Evolutionary conservation across 2,888 invertebrate genomes (phyloP), one percentile per base, ranked within the genome.

Genomic region (Tanypteryx hageni): DNA sequence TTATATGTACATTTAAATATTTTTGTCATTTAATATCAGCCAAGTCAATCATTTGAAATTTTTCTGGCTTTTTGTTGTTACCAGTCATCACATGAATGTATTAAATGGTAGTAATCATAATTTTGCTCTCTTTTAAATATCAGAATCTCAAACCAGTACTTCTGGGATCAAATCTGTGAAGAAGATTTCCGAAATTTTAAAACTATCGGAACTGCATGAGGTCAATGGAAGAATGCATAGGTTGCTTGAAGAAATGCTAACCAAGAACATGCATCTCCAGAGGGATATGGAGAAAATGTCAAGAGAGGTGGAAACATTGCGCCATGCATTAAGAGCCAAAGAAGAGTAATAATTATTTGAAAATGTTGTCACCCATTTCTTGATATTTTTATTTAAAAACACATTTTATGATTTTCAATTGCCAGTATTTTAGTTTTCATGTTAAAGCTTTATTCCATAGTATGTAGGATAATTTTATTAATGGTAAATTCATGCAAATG

Each of bases 221-320:
- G 68, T 84, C 8, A 94, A 94, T 83, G 93, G 93, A 91, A 95
- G 95, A 92, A 94, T 95, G 93, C 95, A 95, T 93, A 94, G 94
- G 81, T 95, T 96, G 95, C 94, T 96, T 58, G 96, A 96, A 93
- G 96, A 96, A 94, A 96, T 95, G 3, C 94, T 96, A 13, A 95
- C 95, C 44, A 96, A 96, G 93, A 96, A 96, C 94, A 95, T 96
- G 95, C 95, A 95, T 94, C 94, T 96, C 92, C 95, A 96, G 93
- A 93, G 93, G 92, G 93, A 94, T 92, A 91, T 94, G n/a, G 94
- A 94, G n/a, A 86, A 93, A 13, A 92, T 94, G n/a, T 94, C 94
- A 7, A 83, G 93, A 61, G 93, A 94, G 92, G 93, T 94, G 0
- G 92, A 81, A 81, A n/a, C 13, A 0, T 22, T 64, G 10, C 27